Conservation (phyloP, 2,888 invertebrate genomes). For the Calliopum simillimum region DNA sequence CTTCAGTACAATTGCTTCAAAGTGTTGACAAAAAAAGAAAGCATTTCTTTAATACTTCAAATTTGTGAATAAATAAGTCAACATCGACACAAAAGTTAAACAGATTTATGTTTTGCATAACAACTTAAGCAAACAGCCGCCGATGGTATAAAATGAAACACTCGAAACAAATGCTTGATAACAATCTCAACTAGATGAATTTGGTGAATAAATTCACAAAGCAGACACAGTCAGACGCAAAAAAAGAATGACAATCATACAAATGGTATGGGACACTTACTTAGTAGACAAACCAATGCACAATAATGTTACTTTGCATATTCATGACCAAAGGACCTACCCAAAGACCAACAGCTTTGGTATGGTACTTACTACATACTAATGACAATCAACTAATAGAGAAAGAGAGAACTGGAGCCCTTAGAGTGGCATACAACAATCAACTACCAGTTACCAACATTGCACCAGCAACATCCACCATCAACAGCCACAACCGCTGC, state of each 20-base stretch:
- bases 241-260: not conserved
- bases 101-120: no score
- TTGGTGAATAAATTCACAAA: not conserved
- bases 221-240: not conserved
- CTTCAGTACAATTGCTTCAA: no score
- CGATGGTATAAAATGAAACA: no score
- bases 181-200: no score
- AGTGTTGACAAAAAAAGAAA: no score
- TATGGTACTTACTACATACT: not conserved
- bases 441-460: not conserved
- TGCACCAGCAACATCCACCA: not conserved
- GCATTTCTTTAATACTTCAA: no score
- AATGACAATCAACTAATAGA: no score
- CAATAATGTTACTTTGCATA: constrained; percentile 25
- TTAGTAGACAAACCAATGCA: not conserved
- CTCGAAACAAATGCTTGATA: no score
- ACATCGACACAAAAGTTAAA: no score
- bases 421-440: not conserved
- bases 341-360: not conserved
- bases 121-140: no score
- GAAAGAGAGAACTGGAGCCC: no score
- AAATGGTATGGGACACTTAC: not conserved
- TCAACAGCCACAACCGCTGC: not conserved
- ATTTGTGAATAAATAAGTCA: no score
- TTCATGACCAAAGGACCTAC: constrained; percentile 4